Evolutionary conservation across 2,797 vertebrate species (phyloP).

Genomic region (Siniperca scherzeri): DNA sequence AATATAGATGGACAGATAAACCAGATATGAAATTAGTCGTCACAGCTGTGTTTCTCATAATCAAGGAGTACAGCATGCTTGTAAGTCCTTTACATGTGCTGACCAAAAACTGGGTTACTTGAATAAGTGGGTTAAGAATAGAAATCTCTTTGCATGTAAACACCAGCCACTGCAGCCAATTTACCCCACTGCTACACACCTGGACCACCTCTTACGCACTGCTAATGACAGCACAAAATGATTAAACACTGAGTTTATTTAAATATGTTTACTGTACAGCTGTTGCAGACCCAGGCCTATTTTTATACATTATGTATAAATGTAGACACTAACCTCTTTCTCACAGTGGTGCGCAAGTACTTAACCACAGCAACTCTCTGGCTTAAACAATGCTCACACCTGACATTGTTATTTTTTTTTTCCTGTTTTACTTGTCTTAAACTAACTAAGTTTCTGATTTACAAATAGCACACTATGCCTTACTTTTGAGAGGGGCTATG

Average conservation of each 20-base stretch:
- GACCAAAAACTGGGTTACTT: constrained; percentile 62
- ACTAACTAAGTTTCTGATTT: neutral
- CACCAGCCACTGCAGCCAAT: constrained; percentile 54
- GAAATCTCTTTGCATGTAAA: constrained; percentile 59
- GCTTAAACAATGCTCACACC: neutral
- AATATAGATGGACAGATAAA: neutral
- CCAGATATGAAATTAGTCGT: neutral
- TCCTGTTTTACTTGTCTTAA: neutral
- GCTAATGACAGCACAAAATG: constrained; percentile 60
- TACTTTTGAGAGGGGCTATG: neutral
- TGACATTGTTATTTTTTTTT: neutral
- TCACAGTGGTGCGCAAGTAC: constrained; percentile 33
- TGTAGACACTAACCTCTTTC: constrained; percentile 50
- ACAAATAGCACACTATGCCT: neutral
- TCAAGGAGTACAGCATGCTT: neutral
- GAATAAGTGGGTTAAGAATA: constrained; percentile 64
- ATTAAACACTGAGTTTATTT: constrained; percentile 73
- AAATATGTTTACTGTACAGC: constrained; percentile 63
- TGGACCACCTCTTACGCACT: constrained; percentile 67
- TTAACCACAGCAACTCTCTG: constrained; percentile 36
- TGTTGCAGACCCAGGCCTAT: constrained; percentile 46
- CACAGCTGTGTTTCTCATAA: constrained; percentile 1
- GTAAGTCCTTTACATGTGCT: constrained; percentile 31
- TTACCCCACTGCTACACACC: constrained; percentile 64
- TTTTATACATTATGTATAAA: constrained; percentile 56